Evolutionary conservation across 2,888 invertebrate genomes (phyloP), one percentile per base, ranked within the genome.

Genomic region (Cremastobaeus sp.): DNA sequence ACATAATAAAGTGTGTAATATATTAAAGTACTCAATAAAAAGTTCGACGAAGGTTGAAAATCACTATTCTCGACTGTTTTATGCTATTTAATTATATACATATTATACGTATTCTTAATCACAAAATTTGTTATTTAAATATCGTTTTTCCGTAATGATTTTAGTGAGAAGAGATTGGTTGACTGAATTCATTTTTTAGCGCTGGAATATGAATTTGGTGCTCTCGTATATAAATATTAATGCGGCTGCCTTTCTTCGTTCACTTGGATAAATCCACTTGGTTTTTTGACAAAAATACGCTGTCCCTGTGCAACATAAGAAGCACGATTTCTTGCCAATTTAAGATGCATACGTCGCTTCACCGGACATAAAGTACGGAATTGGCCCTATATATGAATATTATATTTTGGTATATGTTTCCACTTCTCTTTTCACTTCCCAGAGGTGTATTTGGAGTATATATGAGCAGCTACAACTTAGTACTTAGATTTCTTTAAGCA

Each of bases 301-400:
- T 66, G 73, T 71, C 71, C 62, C 65, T 69, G 62, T 48, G 59
- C 59, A 54, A 71, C 71, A 50, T 55, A 62, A 76, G 70, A 60
- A 43, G 62, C 54, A 68, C 55, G 66, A 76, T 72, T 76, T 76
- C 72, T 76, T 76, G 74, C 74, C 74, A 77, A 74, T 77, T 74
- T 77, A 69, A 64, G 71, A 65, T 66, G 60, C 59, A 66, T 76
- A 76, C 74, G 72, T 74, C 72, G 74, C 72, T 75, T 65, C 66
- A 66, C 50, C 62, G 66, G 66, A 66, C 72, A 71, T 64, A 73
- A 68, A 64, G 62, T 45, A 69, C 64, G 20, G 62, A 57, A 64
- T 68, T 41, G 60, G 72, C 48, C 64, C 54, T 60, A 69, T 72
- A 62, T 74, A 74, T 74, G 55, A 64, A 74, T 64, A 62, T 76